Percentiles rank a stretch among this genome's conserved stretches.
phyloP scores from a whole-genome alignment of 1,140 invertebrate species.

The Carcinoscorpius rotundicauda region DNA sequence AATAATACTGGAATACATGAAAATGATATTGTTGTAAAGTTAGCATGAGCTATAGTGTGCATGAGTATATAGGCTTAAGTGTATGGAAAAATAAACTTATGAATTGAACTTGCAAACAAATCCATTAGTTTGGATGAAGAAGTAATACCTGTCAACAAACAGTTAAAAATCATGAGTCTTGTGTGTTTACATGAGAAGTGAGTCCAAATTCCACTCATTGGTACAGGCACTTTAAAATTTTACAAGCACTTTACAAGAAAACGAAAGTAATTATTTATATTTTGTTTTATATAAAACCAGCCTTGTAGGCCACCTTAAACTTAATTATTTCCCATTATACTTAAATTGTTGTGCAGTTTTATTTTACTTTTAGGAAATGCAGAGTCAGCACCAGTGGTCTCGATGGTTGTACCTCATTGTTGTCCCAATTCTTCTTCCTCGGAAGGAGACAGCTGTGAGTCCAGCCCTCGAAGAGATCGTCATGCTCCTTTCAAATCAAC shows the following conservation, averaged over 20 bases:
- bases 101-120: too few species aligned
- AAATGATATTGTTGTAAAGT: too few species aligned
- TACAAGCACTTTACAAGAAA: not conserved
- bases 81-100: too few species aligned
- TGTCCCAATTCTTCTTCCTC: constrained; percentile 22
- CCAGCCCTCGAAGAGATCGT: constrained; percentile 26
- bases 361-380: constrained; percentile 16
- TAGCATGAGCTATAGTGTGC: too few species aligned
- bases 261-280: not conserved
- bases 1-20: too few species aligned
- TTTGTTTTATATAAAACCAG: not conserved
- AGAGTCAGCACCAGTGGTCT: constrained; percentile 16
- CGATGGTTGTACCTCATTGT: constrained; percentile 18
- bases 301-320: not conserved
- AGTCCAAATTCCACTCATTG: too few species aligned
- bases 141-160: too few species aligned
- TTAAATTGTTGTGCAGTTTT: not conserved
- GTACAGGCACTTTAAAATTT: too few species aligned
- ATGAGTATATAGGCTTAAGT: too few species aligned
- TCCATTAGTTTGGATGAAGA: too few species aligned
- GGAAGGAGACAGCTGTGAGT: constrained; percentile 25
- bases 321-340: not conserved
- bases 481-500: constrained; percentile 25
- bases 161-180: too few species aligned
- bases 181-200: too few species aligned